A percentile compares a stretch with the other conserved stretches of the same genome.
phyloP scores from a whole-genome alignment of 2,113 vertebrate species.

The Ptilonorhynchus violaceus region DNA sequence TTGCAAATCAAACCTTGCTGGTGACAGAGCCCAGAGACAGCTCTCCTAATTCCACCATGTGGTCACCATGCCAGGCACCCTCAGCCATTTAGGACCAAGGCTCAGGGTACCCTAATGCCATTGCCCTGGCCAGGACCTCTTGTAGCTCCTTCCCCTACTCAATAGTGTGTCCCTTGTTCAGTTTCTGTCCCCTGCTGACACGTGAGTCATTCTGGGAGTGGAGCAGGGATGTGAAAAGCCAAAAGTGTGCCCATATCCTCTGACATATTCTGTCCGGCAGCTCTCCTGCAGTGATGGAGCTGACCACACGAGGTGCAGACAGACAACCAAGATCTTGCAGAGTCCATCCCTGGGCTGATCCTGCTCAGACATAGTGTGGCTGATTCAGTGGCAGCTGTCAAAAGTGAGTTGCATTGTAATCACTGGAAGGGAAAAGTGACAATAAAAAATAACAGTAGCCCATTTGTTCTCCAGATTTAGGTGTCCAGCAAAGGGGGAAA shows the following conservation, averaged over 20 bases:
- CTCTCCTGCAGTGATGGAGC: not conserved
- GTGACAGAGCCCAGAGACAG: not conserved
- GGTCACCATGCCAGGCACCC: not conserved
- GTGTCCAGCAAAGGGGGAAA: not conserved
- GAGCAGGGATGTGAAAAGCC: not conserved
- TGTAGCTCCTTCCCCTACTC: not conserved
- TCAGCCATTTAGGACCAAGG: not conserved
- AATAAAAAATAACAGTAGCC: not conserved
- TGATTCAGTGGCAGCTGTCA: not conserved
- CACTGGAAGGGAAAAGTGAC: not conserved
- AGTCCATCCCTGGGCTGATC: not conserved
- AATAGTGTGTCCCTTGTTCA: fast-evolving
- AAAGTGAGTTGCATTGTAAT: not conserved
- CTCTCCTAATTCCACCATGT: not conserved
- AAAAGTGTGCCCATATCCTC: not conserved
- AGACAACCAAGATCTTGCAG: not conserved
- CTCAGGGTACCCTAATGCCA: not conserved
- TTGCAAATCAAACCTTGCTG: not conserved
- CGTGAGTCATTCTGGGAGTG: not conserved
- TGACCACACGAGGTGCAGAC: not conserved
- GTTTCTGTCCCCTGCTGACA: not conserved
- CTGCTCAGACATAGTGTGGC: not conserved
- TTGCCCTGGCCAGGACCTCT: not conserved
- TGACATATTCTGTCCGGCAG: not conserved
- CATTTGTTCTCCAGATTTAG: not conserved